Base-by-base conservation (phyloP, 2,888 invertebrate species). In the Epirrhoe alternata region DNA sequence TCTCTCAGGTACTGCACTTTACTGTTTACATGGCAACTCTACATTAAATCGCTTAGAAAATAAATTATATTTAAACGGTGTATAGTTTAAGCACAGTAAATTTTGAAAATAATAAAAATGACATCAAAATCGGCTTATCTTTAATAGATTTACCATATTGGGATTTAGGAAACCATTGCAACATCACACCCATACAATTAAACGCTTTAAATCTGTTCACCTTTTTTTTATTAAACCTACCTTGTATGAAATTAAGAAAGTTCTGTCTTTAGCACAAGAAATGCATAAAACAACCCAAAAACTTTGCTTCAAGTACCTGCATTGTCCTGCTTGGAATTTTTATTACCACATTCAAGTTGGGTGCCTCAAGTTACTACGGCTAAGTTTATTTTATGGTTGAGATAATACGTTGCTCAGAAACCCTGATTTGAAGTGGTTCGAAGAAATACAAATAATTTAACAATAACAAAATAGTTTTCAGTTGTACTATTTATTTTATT, bases 281-380 rank as follows among this genome's bases (percentile, higher is more conserved):
- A 47, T 47, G 47, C 47, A 47, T 47, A 14, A 16, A 50, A 0
- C 38, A 10, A 17, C 24, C 49, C 24, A 17, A 50, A 50, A 50
- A 50, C 17, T 50, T 50, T 24, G 49, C 17, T 50, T 50, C 17
- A 50, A 50, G 49, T 50, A 50, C 49, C 17, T 50, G 17, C 17
- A 50, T 50, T 50, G 49, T 50, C 8, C 10, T 10, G 16, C 49
- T 50, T 17, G 17, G 17, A 54, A 54, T 54, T n/a, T 35, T 54
- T 54, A 54, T 54, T 35, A 35, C 35, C 12, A 16, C 17, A 54
- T 54, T 54, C 16, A 54, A 54, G 35, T 52, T n/a, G 31, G n/a
- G 31, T 52, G 12, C n/a, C n/a, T 54, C 53, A 54, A 35, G 53
- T 54, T 10, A 42, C 14, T 16, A 17, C 49, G 7, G 16, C 17